These are phyloP conservation scores for Myocastor coypus DNA, from an alignment of 2,113 vertebrate species.

Conservation along the genomic window DNA sequence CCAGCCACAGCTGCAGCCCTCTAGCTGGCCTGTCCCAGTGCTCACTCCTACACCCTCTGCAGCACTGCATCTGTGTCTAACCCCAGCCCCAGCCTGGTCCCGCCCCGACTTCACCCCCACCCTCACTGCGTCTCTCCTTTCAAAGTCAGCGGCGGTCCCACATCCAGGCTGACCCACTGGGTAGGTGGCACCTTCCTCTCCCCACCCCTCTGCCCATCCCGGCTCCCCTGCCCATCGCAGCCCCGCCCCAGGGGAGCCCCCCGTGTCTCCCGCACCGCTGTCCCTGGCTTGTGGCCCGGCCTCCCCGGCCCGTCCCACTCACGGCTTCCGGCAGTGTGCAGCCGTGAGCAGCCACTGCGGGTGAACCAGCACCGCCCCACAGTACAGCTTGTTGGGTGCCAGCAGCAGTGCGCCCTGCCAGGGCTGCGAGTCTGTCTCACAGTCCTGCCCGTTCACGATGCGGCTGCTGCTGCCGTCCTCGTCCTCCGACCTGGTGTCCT, in stretches of 20 bases:
- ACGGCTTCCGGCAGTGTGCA: constrained; percentile 80
- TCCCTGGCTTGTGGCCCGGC: rapidly evolving
- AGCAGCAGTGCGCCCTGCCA: constrained; percentile 74
- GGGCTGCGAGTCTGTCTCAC: neutral
- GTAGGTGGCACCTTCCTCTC: neutral
- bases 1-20: neutral
- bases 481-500: neutral
- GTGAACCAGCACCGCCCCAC: constrained; percentile 64
- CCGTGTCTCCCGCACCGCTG: too few species aligned
- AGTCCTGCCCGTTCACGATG: constrained; percentile 70
- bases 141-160: neutral
- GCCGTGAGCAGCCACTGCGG: constrained; percentile 80
- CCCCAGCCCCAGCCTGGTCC: neutral
- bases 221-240: rapidly evolving
- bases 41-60: too few species aligned
- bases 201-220: neutral
- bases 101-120: neutral
- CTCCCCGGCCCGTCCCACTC: neutral
- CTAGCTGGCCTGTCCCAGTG: neutral
- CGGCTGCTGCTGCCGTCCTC: neutral
- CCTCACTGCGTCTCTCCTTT: neutral
- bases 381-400: constrained; percentile 62
- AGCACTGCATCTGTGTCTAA: too few species aligned
- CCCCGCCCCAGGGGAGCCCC: neutral
- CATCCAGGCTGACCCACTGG: neutral